Conservation (phyloP, 1,140 invertebrate genomes). For the Zaprionus ghesquierei region DNA sequence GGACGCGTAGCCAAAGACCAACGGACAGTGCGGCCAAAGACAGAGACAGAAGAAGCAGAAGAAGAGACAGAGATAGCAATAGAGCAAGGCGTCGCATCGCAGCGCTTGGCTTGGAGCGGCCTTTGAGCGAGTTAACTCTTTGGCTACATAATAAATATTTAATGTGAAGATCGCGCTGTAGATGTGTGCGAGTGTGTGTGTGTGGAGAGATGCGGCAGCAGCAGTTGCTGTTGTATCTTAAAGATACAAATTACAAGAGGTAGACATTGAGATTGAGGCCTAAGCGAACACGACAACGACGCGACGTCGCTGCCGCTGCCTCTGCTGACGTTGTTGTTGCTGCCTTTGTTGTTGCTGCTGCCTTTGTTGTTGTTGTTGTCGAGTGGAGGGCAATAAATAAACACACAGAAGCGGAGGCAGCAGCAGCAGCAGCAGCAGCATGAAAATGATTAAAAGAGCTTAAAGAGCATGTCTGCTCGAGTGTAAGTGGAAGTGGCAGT, state of each 20-base stretch:
- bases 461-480: slow-evolving; percentile 67
- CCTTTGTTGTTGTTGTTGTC: slow-evolving; percentile 16
- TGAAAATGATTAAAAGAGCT: slow-evolving; percentile 80
- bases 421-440: slow-evolving; percentile 61
- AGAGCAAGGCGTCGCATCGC: background rate
- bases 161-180: slow-evolving; percentile 54
- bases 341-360: slow-evolving; percentile 9
- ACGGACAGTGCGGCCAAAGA: slow-evolving; percentile 4
- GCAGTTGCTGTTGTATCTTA: slow-evolving; percentile 70
- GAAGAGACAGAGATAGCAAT: slow-evolving; percentile 4
- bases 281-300: slow-evolving; percentile 43
- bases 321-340: background rate
- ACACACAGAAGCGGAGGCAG: slow-evolving; percentile 60
- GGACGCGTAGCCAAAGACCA: slow-evolving; percentile 15
- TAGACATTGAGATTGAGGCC: slow-evolving; percentile 76
- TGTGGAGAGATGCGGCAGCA: slow-evolving; percentile 23
- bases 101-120: slow-evolving; percentile 36
- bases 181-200: background rate
- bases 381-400: slow-evolving; percentile 66
- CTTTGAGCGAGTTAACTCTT: slow-evolving; percentile 73
- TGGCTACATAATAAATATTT: slow-evolving; percentile 79
- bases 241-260: slow-evolving; percentile 79
- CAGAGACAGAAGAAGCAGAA: background rate
- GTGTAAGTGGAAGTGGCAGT: slow-evolving; percentile 45
- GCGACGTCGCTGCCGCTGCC: slow-evolving; percentile 7